A percentile compares a stretch with the other conserved stretches of the same genome.
Conservation (phyloP, 2,797 vertebrate species). For the Gila robusta region DNA sequence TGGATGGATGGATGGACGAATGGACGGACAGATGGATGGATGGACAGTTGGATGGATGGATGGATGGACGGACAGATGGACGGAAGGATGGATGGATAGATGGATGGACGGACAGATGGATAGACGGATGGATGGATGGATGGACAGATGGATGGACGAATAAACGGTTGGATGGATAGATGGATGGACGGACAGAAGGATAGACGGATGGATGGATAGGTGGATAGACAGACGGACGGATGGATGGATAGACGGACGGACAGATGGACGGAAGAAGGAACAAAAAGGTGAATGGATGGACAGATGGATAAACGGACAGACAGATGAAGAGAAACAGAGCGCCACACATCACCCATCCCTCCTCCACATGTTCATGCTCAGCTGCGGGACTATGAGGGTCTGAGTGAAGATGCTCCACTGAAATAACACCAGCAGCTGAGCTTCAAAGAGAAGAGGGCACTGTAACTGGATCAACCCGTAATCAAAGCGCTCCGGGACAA, state of each 20-base stretch:
- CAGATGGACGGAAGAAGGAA: no score
- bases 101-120: rapidly evolving
- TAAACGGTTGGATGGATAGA: rapidly evolving
- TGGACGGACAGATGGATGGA: background rate
- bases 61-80: rapidly evolving
- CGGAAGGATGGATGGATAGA: rapidly evolving
- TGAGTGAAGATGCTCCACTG: constrained; percentile 36
- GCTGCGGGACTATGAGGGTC: constrained; percentile 46
- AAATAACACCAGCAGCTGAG: constrained; percentile 57
- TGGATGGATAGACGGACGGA: rapidly evolving
- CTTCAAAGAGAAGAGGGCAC: constrained; percentile 54
- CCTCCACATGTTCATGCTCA: constrained; percentile 28
- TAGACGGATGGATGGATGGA: rapidly evolving
- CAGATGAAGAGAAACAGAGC: background rate
- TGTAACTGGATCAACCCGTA: constrained; percentile 66
- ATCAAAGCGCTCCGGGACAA: constrained; percentile 65
- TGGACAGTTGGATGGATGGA: rapidly evolving
- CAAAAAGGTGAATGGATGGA: background rate
- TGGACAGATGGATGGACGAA: rapidly evolving
- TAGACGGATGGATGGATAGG: rapidly evolving
- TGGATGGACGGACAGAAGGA: rapidly evolving
- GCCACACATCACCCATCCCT: background rate
- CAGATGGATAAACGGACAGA: rapidly evolving
- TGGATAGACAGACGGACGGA: rapidly evolving
- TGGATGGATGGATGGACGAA: rapidly evolving